phyloP scores from a whole-genome alignment of 1,140 invertebrate genomes.

The Gonatopus flavifemur region DNA sequence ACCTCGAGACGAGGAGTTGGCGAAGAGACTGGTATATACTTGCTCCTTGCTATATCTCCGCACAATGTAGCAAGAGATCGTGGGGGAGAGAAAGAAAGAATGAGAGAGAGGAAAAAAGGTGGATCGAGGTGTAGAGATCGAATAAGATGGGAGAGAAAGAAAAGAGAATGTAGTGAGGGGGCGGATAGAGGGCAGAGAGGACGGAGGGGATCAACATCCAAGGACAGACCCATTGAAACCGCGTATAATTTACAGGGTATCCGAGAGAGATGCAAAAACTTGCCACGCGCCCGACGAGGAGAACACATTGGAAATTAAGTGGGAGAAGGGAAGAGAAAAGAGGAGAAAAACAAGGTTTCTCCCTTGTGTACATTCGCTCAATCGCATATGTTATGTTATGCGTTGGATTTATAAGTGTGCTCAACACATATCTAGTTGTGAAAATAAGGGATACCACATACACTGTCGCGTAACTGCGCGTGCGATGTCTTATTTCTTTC shows the following conservation, averaged over 20 bases:
- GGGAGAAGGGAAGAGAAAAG: background rate
- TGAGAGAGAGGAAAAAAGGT: no score
- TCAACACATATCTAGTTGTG: no score
- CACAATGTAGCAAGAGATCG: no score
- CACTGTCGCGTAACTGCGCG: slow-evolving; percentile 6
- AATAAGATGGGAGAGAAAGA: background rate
- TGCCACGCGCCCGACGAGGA: slow-evolving; percentile 32
- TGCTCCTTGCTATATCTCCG: no score
- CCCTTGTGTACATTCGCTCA: slow-evolving; percentile 13
- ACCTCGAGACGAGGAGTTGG: no score
- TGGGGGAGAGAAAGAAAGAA: background rate
- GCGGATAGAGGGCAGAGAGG: background rate
- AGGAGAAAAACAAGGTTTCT: slow-evolving; percentile 13
- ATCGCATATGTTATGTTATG: slow-evolving; percentile 6
- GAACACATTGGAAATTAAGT: slow-evolving; percentile 14
- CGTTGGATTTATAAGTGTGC: no score
- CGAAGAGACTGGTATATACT: no score
- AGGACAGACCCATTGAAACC: slow-evolving; percentile 30
- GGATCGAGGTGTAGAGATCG: background rate
- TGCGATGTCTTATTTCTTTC: background rate
- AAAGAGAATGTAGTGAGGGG: no score
- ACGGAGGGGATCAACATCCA: background rate
- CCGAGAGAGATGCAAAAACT: slow-evolving; percentile 1
- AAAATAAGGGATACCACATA: slow-evolving; percentile 5
- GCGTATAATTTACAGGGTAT: slow-evolving; percentile 19